Evolutionary conservation across 1,140 invertebrate species (phyloP).

Genomic region (Marisa cornuarietis): DNA sequence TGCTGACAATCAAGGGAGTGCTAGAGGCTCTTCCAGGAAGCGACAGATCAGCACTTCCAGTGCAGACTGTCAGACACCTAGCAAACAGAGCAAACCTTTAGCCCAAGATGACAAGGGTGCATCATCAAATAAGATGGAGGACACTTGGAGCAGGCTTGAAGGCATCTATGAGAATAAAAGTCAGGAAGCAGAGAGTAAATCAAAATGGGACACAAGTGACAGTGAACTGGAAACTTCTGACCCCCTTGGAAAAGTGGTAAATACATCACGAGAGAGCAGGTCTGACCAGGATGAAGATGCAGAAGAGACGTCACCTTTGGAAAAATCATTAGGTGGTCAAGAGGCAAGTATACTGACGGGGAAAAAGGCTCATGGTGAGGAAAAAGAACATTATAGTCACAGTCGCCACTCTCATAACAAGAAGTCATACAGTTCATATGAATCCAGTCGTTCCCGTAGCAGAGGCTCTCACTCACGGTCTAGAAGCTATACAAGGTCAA

Average conservation of each 20-base stretch:
- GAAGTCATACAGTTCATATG: conserved; percentile 53
- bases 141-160: conserved; percentile 61
- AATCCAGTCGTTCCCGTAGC: conserved; percentile 43
- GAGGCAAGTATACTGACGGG: conserved; percentile 10
- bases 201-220: conserved; percentile 62
- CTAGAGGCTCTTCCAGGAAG: conserved; percentile 26
- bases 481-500: conserved; percentile 41
- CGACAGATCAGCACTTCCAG: conserved; percentile 24
- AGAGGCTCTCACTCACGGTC: conserved; percentile 39
- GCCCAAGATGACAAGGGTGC: conserved; percentile 12
- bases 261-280: not conserved
- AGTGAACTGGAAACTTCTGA: conserved; percentile 49
- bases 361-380: conserved; percentile 16
- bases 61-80: conserved; percentile 25
- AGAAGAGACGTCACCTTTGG: not conserved
- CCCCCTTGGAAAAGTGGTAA: conserved; percentile 24
- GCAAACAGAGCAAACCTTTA: conserved; percentile 22
- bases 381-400: conserved; percentile 27
- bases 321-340: conserved; percentile 21
- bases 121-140: conserved; percentile 19
- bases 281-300: not conserved
- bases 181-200: conserved; percentile 47
- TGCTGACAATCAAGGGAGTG: conserved; percentile 13
- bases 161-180: conserved; percentile 47
- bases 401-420: conserved; percentile 30